A percentile compares a stretch with the other conserved stretches of the same genome.
Evolutionary conservation across 2,888 invertebrate species (phyloP).

Genomic region (Clostera curtula): DNA sequence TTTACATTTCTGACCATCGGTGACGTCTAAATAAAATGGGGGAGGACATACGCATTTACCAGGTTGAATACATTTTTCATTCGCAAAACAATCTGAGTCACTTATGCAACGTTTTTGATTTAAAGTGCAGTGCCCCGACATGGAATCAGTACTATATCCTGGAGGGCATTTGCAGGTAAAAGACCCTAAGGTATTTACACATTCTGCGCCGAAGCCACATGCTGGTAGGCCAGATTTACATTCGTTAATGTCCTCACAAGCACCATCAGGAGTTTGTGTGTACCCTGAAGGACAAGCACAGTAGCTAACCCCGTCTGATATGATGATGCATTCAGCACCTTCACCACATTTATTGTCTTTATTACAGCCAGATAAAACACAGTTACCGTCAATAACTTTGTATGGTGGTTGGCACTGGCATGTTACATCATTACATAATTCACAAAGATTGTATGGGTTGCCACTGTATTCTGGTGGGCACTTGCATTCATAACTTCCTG

Average conservation of each 20-base stretch:
- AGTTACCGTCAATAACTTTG: conserved; percentile 87
- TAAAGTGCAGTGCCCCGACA: conserved; percentile 86
- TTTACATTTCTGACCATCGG: conserved; percentile 90
- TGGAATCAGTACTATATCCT: conserved; percentile 88
- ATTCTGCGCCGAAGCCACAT: conserved; percentile 92
- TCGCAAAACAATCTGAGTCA: conserved; percentile 88
- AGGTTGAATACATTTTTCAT: conserved; percentile 93
- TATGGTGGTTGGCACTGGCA: conserved; percentile 93
- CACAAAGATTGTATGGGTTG: conserved; percentile 91
- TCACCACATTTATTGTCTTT: conserved; percentile 86
- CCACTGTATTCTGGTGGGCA: conserved; percentile 92
- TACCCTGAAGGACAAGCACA: conserved; percentile 94
- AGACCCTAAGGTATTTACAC: conserved; percentile 85
- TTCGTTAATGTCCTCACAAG: conserved; percentile 91
- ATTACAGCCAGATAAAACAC: conserved; percentile 89
- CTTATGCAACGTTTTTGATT: conserved; percentile 88
- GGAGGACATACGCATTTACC: conserved; percentile 94
- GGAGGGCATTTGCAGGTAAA: conserved; percentile 87
- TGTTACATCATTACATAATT: conserved; percentile 87
- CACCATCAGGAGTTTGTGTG: conserved; percentile 83
- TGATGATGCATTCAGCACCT: conserved; percentile 92
- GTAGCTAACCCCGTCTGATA: conserved; percentile 92
- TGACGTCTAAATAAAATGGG: conserved; percentile 89
- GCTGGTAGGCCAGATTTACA: conserved; percentile 83
- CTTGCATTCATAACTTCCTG: conserved; percentile 94